These are phyloP conservation scores for Tiliqua scincoides DNA, from an alignment of 2,113 vertebrate species.

Conservation along the genomic window DNA sequence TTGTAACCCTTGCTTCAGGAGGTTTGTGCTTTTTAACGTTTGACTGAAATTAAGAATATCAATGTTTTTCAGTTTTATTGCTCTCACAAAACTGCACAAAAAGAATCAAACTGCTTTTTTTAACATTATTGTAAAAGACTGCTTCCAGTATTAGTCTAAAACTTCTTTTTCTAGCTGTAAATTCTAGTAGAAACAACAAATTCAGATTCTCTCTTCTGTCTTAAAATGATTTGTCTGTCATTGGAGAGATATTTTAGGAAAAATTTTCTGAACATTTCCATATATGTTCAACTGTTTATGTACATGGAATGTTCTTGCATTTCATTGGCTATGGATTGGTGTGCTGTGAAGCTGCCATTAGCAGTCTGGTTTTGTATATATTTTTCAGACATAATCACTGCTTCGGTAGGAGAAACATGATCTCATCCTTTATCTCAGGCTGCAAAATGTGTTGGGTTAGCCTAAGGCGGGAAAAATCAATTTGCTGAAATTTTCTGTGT, in stretches of 20 bases:
- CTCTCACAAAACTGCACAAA: background rate
- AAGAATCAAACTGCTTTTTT: background rate
- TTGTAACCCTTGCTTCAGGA: background rate
- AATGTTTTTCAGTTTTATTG: background rate
- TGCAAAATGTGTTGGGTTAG: too few relatives aligned
- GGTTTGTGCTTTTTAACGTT: accelerated
- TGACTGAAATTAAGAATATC: background rate
- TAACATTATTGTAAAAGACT: background rate
- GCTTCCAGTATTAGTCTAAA: background rate
- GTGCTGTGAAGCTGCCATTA: too few relatives aligned
- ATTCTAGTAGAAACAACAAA: background rate
- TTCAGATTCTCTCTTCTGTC: background rate
- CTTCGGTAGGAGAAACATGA: too few relatives aligned
- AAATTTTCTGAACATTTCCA: background rate
- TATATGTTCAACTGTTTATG: background rate
- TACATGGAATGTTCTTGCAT: too few relatives aligned
- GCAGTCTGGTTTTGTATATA: too few relatives aligned
- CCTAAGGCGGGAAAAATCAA: too few relatives aligned
- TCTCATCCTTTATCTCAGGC: too few relatives aligned
- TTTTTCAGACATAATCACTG: too few relatives aligned
- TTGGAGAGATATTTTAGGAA: too few relatives aligned
- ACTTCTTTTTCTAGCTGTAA: background rate
- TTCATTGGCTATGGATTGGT: too few relatives aligned
- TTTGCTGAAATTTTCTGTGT: background rate
- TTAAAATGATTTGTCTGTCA: background rate